These are phyloP conservation scores for Upupa epops DNA, from an alignment of 2,113 vertebrate genomes.

Conservation along the genomic window DNA sequence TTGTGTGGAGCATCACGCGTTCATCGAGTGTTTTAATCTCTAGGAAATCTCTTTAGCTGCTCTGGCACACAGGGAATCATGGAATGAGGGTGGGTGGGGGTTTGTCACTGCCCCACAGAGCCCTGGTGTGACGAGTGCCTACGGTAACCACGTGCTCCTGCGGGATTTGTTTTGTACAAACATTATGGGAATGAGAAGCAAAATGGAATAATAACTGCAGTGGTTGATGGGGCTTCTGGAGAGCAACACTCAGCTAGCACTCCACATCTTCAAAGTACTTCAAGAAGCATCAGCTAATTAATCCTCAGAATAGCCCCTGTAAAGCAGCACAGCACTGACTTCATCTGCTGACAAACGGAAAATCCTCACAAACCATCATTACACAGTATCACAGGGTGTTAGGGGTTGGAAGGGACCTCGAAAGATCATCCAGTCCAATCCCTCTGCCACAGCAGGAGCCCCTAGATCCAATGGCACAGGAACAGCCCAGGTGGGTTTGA, in stretches of 20 bases:
- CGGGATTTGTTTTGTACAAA: background rate
- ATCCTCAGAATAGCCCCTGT: background rate
- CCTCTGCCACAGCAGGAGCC: too few species aligned
- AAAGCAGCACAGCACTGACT: background rate
- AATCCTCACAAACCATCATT: too few species aligned
- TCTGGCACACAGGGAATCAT: too few species aligned
- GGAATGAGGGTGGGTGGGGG: fast-evolving
- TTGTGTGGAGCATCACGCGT: background rate
- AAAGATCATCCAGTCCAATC: too few species aligned
- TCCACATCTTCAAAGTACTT: constrained; percentile 10
- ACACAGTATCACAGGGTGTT: too few species aligned
- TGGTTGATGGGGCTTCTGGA: background rate
- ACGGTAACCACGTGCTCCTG: fast-evolving
- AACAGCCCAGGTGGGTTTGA: too few species aligned
- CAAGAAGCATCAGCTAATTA: constrained; percentile 15
- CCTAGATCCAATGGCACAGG: too few species aligned
- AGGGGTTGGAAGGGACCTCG: too few species aligned
- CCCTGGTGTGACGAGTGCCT: background rate
- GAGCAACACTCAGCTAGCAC: background rate
- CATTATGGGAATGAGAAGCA: background rate
- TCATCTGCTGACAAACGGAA: background rate
- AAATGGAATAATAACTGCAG: background rate
- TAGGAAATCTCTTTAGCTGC: background rate
- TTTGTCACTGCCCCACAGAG: background rate
- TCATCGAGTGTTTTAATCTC: background rate